Evolutionary conservation across 2,888 invertebrate genomes (phyloP).

Genomic region (Crematogaster levior): DNA sequence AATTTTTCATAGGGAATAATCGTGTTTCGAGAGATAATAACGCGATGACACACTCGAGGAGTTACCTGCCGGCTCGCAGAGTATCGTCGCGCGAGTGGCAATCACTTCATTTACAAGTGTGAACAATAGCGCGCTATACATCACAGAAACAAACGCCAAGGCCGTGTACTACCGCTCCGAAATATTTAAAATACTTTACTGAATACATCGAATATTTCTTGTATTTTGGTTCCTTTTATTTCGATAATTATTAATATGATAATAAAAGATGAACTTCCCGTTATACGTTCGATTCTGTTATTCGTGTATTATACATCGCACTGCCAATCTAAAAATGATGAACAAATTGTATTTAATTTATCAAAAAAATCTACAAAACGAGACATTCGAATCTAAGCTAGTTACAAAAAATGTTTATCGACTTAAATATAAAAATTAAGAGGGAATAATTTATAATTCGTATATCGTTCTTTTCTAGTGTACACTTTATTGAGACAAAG

Average conservation of each 20-base stretch:
- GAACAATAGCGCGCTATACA: background rate
- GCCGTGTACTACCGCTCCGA: background rate
- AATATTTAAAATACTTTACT: background rate
- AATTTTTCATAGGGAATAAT: background rate
- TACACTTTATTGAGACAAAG: background rate
- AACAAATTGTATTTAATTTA: background rate
- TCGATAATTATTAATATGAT: background rate
- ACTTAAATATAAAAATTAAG: too few species aligned
- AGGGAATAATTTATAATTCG: background rate
- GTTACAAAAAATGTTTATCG: background rate
- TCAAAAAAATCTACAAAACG: too few species aligned
- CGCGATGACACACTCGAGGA: background rate
- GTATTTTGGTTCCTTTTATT: background rate
- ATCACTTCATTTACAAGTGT: conserved; percentile 8
- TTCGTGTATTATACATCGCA: background rate
- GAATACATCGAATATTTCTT: background rate
- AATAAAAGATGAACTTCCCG: background rate
- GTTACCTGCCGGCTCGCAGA: background rate
- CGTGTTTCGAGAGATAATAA: background rate
- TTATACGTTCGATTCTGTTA: background rate
- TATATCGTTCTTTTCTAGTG: background rate
- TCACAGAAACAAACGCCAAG: background rate
- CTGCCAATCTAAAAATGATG: background rate
- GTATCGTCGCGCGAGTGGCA: background rate
- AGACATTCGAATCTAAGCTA: background rate